Conservation (phyloP, 2,888 invertebrate genomes). For the Stenolophus ochropezus region DNA sequence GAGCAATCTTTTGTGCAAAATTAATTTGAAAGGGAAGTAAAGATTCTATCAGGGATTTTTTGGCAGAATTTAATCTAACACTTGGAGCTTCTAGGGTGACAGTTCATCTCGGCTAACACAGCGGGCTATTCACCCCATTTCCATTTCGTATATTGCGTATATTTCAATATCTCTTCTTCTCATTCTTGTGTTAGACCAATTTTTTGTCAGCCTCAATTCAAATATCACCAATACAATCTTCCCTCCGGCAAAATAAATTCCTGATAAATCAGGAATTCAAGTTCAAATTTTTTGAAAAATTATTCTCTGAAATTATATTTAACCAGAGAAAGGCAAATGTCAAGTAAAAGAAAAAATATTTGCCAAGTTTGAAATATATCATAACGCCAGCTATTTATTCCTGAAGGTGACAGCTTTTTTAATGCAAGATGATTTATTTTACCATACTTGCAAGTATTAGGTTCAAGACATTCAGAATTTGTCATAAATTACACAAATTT, state of each 20-base stretch:
- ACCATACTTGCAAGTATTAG: not conserved
- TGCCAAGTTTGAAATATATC: not conserved
- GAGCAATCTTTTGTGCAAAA: not conserved
- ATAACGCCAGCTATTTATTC: not conserved
- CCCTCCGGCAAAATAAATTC: not conserved
- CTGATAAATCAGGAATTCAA: not conserved
- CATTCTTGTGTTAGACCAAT: not conserved
- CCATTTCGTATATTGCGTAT: not conserved
- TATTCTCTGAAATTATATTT: not conserved
- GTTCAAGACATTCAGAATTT: not conserved
- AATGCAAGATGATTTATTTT: not conserved
- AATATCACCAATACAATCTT: not conserved
- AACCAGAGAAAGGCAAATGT: not conserved
- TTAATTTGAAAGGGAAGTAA: not conserved
- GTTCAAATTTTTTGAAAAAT: not conserved
- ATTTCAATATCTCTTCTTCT: conserved; percentile 3
- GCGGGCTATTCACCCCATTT: not conserved
- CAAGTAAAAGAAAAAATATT: not conserved
- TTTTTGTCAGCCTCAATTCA: not conserved
- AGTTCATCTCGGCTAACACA: not conserved
- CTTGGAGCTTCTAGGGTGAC: not conserved
- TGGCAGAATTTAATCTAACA: not conserved
- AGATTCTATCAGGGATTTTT: not conserved
- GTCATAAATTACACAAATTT: not conserved
- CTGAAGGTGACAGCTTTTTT: conserved; percentile 9